Conservation (phyloP, 2,888 invertebrate species). For the Drosophila setosimentum region DNA sequence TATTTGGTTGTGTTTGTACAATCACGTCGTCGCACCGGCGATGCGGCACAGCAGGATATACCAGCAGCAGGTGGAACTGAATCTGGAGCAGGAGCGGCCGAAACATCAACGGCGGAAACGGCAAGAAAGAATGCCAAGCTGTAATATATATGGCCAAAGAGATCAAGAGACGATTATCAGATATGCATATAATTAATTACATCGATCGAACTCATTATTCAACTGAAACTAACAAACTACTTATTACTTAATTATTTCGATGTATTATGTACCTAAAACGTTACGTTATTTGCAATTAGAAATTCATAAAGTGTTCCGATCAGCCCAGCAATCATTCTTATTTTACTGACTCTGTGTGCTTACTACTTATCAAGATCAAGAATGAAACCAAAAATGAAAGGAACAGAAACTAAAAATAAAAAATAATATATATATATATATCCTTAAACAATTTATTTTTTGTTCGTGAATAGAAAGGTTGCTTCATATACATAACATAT, state of each 20-base stretch:
- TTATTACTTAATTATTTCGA: constrained; percentile 21
- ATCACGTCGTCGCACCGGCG: constrained; percentile 69
- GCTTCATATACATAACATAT: neutral
- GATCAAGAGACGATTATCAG: constrained; percentile 33
- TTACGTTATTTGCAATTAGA: neutral
- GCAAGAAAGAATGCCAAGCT: constrained; percentile 60
- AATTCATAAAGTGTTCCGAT: constrained; percentile 2
- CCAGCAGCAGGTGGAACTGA: neutral
- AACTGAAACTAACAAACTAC: constrained; percentile 43
- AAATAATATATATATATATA: neutral
- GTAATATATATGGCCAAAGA: constrained; percentile 51
- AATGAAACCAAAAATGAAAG: neutral
- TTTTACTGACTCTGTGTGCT: neutral
- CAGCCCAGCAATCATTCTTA: neutral
- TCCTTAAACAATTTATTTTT: neutral
- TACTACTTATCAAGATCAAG: neutral
- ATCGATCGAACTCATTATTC: constrained; percentile 26
- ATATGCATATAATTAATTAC: constrained; percentile 28
- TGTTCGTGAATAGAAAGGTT: neutral
- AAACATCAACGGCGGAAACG: constrained; percentile 5
- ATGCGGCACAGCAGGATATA: constrained; percentile 58
- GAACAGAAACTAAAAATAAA: neutral
- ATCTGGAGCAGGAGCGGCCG: neutral
- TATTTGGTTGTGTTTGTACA: constrained; percentile 78
- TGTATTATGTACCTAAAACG: neutral